Evolutionary conservation across 1,140 invertebrate species (phyloP).

Genomic region (Listronotus oregonensis): DNA sequence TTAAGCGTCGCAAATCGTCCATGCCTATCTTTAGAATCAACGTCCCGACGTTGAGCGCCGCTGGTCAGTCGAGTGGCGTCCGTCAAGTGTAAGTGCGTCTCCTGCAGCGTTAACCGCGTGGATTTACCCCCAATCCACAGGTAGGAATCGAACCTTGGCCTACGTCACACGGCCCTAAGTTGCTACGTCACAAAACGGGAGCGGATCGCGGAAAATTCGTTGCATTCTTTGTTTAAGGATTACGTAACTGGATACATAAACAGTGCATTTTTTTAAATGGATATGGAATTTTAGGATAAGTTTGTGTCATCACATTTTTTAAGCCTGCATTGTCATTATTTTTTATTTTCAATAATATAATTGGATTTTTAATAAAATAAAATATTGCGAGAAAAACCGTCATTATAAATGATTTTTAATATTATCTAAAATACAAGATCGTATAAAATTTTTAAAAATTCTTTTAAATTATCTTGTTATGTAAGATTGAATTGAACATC

Average conservation of each 20-base stretch:
- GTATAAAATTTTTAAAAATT: too few relatives aligned
- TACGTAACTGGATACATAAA: neutral
- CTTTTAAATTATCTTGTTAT: too few relatives aligned
- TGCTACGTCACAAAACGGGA: neutral
- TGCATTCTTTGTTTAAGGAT: slow-evolving; percentile 1
- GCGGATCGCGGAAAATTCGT: neutral
- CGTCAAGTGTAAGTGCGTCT: slow-evolving; percentile 47
- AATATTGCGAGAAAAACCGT: too few relatives aligned
- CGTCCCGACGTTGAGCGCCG: slow-evolving; percentile 29
- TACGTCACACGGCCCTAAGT: slow-evolving; percentile 19
- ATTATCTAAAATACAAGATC: too few relatives aligned
- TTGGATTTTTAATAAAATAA: too few relatives aligned
- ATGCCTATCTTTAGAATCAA: slow-evolving; percentile 47
- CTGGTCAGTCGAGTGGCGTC: slow-evolving; percentile 48
- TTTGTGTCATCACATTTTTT: too few relatives aligned
- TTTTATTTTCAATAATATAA: too few relatives aligned
- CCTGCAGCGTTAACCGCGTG: slow-evolving; percentile 41
- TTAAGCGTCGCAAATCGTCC: slow-evolving; percentile 21
- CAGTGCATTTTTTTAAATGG: neutral
- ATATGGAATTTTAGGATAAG: too few relatives aligned
- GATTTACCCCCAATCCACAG: slow-evolving; percentile 51
- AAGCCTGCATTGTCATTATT: too few relatives aligned
- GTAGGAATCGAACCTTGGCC: slow-evolving; percentile 39
- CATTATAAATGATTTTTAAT: too few relatives aligned
- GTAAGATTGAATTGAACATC: too few relatives aligned